A percentile compares a stretch with the other conserved stretches of the same genome.
Evolutionary conservation across 2,797 vertebrate species (phyloP).

Genomic region (Eupleurogrammus muticus): DNA sequence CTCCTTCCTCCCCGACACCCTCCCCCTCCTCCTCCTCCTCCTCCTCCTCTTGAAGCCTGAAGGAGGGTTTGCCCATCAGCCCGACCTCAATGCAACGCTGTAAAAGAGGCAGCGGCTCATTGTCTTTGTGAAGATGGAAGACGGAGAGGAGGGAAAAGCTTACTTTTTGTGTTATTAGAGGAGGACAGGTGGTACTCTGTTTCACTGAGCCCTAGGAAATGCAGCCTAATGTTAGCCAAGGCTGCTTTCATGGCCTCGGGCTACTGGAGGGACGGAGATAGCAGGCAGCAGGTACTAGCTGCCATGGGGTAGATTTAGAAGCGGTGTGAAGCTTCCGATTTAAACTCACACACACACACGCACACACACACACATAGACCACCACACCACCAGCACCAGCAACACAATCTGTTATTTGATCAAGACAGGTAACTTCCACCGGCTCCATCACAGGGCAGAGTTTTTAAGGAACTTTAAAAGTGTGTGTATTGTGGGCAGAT

Average conservation of each 20-base stretch:
- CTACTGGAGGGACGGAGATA: conserved; percentile 71
- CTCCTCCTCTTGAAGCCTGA: conserved; percentile 39
- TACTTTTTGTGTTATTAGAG: conserved; percentile 72
- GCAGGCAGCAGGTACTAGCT: conserved; percentile 70
- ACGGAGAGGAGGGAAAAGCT: conserved; percentile 58
- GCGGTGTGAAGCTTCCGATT: conserved; percentile 64
- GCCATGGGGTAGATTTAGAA: conserved; percentile 73
- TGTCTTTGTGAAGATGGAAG: conserved; percentile 69
- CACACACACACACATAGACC: conserved; percentile 19
- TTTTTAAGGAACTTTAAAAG: conserved; percentile 55
- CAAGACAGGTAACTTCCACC: conserved; percentile 56
- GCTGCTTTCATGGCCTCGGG: conserved; percentile 75
- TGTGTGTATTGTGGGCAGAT: conserved; percentile 41
- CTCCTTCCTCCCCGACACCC: neutral
- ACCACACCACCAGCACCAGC: conserved; percentile 26
- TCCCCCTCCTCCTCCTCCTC: neutral
- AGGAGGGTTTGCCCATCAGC: conserved; percentile 61
- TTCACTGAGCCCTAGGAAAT: conserved; percentile 75
- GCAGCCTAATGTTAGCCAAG: conserved; percentile 75
- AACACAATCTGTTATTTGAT: conserved; percentile 51
- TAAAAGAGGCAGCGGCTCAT: conserved; percentile 58
- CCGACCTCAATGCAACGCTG: conserved; percentile 41
- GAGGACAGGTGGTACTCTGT: conserved; percentile 76
- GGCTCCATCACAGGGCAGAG: conserved; percentile 37
- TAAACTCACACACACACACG: conserved; percentile 18